Percentiles rank a stretch among this genome's conserved stretches.
Evolutionary conservation across 1,140 invertebrate genomes (phyloP).

Genomic region (Metaphire vulgaris): DNA sequence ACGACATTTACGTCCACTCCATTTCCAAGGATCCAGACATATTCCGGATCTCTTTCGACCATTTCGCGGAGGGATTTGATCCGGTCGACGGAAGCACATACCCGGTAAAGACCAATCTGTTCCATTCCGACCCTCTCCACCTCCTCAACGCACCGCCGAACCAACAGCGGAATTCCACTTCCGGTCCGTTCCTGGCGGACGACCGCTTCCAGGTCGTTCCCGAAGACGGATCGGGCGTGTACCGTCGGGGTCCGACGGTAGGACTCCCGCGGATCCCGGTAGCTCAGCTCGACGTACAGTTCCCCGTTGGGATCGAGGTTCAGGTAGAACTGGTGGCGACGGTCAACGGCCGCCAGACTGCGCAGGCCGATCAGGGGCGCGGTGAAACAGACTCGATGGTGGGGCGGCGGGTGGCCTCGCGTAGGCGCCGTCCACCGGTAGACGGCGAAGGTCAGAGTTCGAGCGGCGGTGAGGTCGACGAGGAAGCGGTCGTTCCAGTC

Average conservation of each 20-base stretch:
- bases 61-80: slow-evolving; percentile 88
- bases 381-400: not conserved
- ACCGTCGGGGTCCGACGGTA: slow-evolving; percentile 12
- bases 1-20: slow-evolving; percentile 71
- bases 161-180: slow-evolving; percentile 69
- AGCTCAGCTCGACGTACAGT: slow-evolving; percentile 29
- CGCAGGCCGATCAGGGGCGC: not conserved
- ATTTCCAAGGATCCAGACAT: slow-evolving; percentile 85
- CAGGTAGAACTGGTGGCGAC: not conserved
- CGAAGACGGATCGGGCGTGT: slow-evolving; percentile 43
- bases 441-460: slow-evolving; percentile 87
- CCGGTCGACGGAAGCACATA: slow-evolving; percentile 93
- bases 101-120: slow-evolving; percentile 84
- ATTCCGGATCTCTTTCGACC: slow-evolving; percentile 81
- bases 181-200: slow-evolving; percentile 66
- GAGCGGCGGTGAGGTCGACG: slow-evolving; percentile 86
- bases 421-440: slow-evolving; percentile 55
- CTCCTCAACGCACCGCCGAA: slow-evolving; percentile 89
- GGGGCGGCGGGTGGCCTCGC: too few species aligned
- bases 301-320: not conserved
- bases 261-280: slow-evolving; percentile 21
- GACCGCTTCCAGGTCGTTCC: slow-evolving; percentile 83
- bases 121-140: slow-evolving; percentile 91
- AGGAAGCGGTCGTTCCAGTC: slow-evolving; percentile 99
- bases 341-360: not conserved